Base-by-base conservation (phyloP, 2,797 vertebrate species). In the Danio albolineatus region DNA sequence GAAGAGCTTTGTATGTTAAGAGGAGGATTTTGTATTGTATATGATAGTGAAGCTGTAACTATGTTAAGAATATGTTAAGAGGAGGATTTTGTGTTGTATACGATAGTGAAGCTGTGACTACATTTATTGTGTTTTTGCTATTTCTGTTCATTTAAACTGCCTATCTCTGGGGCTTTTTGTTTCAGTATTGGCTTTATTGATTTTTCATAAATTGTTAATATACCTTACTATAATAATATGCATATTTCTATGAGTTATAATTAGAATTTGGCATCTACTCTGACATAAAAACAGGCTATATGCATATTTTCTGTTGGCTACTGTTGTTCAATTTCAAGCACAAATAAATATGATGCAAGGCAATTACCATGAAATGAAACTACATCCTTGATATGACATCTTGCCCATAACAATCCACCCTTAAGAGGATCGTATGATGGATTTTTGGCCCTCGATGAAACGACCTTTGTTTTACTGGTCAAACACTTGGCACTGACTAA, bases 401-500 rank as follows among this genome's bases (percentile, higher is more conserved):
- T 28, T 36, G 54, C 3, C 36, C 7, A 59, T 13, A n/a, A 28
- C 14, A 8, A 16, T n/a, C 19, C 8, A 57, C 54, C 6, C 9
- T 51, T 59, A 19, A 57, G 19, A 36, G 6, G 21, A 73, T 28
- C 13, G 1, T 62, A 16, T 56, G 49, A 39, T 43, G 10, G 2
- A 14, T 79, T 13, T 62, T 79, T 64, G 46, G 17, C 6, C 10
- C 17, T 9, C 17, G 39, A 16, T 79, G 21, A 79, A 73, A 64
- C 7, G 0, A 28, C 13, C n/a, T 60, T 61, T 62, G 76, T 62
- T 43, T 67, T 72, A 79, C 17, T 72, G 19, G 38, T 73, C 49
- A 56, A 59, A 71, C 48, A 5, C 12, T 71, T 69, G 1, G 44
- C 6, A 12, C 21, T 54, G 76, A 41, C 44, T 62, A 71, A 71